Conservation (phyloP, 1,140 invertebrate genomes). For the Trachymyrmex septentrionalis region DNA sequence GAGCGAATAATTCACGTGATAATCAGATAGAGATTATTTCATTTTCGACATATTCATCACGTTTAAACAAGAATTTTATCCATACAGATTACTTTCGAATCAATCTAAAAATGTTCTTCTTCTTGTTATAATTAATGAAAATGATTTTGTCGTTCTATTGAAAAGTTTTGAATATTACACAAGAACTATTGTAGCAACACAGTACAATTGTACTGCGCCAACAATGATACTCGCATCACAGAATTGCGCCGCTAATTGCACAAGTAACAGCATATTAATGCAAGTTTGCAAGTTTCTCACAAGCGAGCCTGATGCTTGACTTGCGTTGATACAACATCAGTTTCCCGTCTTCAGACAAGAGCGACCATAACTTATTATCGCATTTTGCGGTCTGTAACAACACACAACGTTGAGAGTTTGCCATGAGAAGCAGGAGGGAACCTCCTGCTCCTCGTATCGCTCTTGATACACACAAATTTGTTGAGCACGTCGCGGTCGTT, state of each 20-base stretch:
- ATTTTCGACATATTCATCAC: background rate
- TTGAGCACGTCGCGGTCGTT: constrained; percentile 27
- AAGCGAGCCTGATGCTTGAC: constrained; percentile 44
- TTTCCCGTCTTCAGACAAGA: constrained; percentile 67
- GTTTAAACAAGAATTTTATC: background rate
- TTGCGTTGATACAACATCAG: constrained; percentile 65
- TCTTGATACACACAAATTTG: constrained; percentile 57
- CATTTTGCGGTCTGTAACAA: constrained; percentile 71
- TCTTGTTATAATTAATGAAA: background rate
- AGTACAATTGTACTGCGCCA: background rate
- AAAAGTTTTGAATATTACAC: background rate
- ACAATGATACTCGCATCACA: constrained; percentile 17
- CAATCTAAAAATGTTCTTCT: background rate
- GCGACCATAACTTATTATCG: constrained; percentile 71
- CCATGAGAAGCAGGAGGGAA: constrained; percentile 4
- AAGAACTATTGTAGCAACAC: background rate
- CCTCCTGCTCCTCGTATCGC: constrained; percentile 19
- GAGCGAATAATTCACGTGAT: background rate
- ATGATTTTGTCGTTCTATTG: background rate
- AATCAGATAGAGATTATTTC: constrained; percentile 8
- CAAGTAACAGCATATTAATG: constrained; percentile 48
- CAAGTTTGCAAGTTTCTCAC: constrained; percentile 60
- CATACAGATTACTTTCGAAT: background rate
- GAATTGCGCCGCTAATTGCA: constrained; percentile 47
- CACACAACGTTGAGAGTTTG: constrained; percentile 36